phyloP scores from a whole-genome alignment of 2,113 vertebrate genomes.

The Numenius arquata region DNA sequence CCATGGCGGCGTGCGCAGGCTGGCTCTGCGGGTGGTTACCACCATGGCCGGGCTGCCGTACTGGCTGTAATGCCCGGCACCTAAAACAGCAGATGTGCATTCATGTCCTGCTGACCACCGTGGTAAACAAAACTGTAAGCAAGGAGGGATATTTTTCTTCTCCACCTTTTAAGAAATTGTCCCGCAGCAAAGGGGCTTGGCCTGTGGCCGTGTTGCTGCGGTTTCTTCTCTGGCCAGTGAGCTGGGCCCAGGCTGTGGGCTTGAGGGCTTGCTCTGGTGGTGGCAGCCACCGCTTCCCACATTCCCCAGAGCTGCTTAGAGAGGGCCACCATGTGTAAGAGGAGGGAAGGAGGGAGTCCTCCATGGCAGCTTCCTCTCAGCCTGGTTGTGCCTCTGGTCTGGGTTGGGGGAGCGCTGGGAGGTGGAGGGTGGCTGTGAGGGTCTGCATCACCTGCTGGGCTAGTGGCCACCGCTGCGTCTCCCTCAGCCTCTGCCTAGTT shows the following conservation, averaged over 20 bases:
- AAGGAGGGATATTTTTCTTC: not conserved
- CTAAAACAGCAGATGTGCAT: not conserved
- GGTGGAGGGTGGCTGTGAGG: not conserved
- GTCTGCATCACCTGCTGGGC: not conserved
- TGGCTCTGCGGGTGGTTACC: not conserved
- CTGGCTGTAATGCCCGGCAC: not conserved
- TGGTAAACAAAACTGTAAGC: not conserved
- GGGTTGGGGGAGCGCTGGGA: rapidly evolving
- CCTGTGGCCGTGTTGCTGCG: rapidly evolving
- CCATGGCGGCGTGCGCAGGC: not conserved
- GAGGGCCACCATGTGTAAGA: not conserved
- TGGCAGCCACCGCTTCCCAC: rapidly evolving
- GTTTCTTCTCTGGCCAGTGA: not conserved
- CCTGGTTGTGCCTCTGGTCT: not conserved
- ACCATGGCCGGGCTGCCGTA: not conserved
- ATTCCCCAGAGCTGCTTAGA: not conserved
- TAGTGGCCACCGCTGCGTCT: not conserved
- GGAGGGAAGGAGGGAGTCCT: not conserved
- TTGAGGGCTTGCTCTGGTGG: not conserved
- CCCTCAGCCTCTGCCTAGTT: not conserved
- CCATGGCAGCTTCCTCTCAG: not conserved
- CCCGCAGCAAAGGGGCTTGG: not conserved
- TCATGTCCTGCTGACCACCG: not conserved
- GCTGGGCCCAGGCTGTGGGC: not conserved
- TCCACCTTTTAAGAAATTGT: not conserved